Evolutionary conservation across 1,140 invertebrate species (phyloP), one percentile per base, ranked within the genome.

Genomic region (Caenorhabditis brenneri): DNA sequence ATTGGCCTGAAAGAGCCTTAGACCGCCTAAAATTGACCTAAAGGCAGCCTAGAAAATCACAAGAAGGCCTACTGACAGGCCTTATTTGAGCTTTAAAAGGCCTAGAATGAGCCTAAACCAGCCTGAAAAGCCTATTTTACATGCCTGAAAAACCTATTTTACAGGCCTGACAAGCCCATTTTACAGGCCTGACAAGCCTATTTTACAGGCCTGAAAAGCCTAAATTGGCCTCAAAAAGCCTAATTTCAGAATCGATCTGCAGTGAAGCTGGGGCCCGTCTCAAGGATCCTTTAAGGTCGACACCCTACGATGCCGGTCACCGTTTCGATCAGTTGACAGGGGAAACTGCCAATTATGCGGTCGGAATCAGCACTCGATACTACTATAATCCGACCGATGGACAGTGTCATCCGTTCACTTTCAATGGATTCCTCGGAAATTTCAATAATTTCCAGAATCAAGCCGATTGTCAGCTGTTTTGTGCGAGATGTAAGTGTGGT

Each of bases 371-470:
- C 39, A 83, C 82, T 6, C n/a, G 82, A 29, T 89, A 91, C 83
- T 90, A 90, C 39, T 90, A 90, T 74, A 90, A 90, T 58, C 53
- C 87, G 0, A 88, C 88, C 22, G 86, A 90, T 69, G 88, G 88
- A 27, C 58, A 87, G 36, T 88, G 88, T 82, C 85, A 88, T 36
- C 90, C 86, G 19, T 89, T 89, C 82, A 80, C 88, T 19, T 89
- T 86, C 58, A 87, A 89, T 27, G 86, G 86, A 29, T 86, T 84
- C 53, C 78, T 90, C 7, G 89, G 89, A 16, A 91, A 90, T 82
- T 90, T 89, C 84, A 90, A 90, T 79, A 91, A 91, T 78, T 90
- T 91, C 82, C 79, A 86, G 22, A 91, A 88, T 24, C 88, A 90
- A 51, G 85, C 91, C 16, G 87, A 90, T 81, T 90, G 89, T 58